These are phyloP conservation scores for Hetaerina titia DNA, from an alignment of 2,888 invertebrate genomes.

Conservation along the genomic window DNA sequence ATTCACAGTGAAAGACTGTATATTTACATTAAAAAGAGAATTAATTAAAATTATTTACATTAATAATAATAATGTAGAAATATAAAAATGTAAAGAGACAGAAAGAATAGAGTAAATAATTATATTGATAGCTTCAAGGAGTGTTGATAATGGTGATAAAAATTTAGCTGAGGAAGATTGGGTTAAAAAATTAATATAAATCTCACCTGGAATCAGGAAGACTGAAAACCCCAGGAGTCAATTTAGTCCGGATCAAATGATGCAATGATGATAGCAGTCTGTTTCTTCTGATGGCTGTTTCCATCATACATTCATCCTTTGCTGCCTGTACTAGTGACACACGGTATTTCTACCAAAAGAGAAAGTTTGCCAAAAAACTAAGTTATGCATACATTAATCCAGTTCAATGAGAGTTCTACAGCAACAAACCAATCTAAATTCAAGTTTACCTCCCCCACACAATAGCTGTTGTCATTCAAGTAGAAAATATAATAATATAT, in stretches of 20 bases:
- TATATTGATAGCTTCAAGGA: too few species aligned
- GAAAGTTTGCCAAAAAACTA: background rate
- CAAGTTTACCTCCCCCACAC: too few species aligned
- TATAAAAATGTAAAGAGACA: background rate
- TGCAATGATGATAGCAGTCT: background rate
- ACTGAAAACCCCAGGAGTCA: slow-evolving; percentile 38
- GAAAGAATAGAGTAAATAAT: too few species aligned
- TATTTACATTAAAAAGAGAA: background rate
- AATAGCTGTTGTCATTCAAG: too few species aligned
- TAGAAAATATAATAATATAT: too few species aligned
- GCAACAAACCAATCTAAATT: too few species aligned
- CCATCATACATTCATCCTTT: background rate
- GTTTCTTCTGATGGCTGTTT: background rate
- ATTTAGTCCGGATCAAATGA: background rate
- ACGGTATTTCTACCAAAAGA: background rate
- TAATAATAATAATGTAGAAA: background rate
- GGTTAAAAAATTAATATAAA: background rate
- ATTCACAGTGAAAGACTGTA: too few species aligned
- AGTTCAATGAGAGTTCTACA: too few species aligned
- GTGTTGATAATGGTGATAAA: too few species aligned
- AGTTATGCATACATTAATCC: too few species aligned
- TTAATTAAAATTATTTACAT: too few species aligned
- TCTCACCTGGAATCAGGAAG: background rate
- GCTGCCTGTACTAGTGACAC: background rate
- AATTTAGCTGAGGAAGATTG: background rate